Percentiles rank a stretch among this genome's conserved stretches.
phyloP scores from a whole-genome alignment of 2,113 vertebrate species.

The Micromys minutus region DNA sequence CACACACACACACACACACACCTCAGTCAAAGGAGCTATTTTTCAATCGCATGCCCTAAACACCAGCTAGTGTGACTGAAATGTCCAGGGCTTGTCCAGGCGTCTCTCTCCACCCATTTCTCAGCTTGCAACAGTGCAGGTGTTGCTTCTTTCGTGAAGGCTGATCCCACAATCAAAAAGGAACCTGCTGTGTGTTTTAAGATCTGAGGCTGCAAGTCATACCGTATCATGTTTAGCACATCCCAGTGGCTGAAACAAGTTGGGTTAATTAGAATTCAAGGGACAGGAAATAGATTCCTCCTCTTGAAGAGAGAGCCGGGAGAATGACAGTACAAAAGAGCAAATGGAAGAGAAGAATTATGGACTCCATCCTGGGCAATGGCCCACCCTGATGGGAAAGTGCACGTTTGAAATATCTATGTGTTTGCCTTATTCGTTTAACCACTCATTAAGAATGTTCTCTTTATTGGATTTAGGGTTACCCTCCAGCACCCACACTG shows the following conservation, averaged over 20 bases:
- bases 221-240: neutral
- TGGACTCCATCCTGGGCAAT: neutral
- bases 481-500: neutral
- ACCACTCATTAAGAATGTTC: neutral
- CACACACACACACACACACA: too few species aligned
- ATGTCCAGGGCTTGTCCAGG: neutral
- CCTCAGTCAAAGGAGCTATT: neutral
- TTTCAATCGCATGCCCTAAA: neutral
- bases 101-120: neutral
- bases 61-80: neutral
- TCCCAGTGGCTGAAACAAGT: neutral
- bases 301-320: neutral
- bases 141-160: neutral
- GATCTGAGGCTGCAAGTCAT: neutral
- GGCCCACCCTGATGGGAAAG: neutral
- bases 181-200: neutral
- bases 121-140: neutral
- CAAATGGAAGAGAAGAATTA: neutral
- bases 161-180: neutral
- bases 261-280: neutral
- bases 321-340: neutral
- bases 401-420: neutral
- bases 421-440: neutral
- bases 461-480: neutral
- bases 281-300: neutral